phyloP scores from a whole-genome alignment of 2,888 invertebrate species.

The Cataglyphis rosenhaueri region DNA sequence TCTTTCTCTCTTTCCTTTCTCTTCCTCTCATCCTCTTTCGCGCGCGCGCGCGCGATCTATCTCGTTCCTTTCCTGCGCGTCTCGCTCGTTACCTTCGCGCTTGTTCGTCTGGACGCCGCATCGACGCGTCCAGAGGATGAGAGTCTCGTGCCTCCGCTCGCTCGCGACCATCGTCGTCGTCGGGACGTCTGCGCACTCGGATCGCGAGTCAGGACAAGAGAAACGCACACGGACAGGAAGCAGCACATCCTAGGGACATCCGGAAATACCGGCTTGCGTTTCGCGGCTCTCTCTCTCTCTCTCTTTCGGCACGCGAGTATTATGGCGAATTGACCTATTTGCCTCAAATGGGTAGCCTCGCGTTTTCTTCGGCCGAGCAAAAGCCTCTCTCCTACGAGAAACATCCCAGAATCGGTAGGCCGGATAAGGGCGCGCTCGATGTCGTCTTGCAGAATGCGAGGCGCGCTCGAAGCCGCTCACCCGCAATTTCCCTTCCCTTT shows the following conservation, averaged over 20 bases:
- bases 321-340: slow-evolving; percentile 53
- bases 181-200: slow-evolving; percentile 71
- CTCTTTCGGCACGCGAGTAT: slow-evolving; percentile 2
- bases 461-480: slow-evolving; percentile 31
- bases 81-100: slow-evolving; percentile 56
- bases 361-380: slow-evolving; percentile 20
- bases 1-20: slow-evolving; percentile 38
- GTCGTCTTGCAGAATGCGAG: slow-evolving; percentile 35
- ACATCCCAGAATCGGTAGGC: slow-evolving; percentile 43
- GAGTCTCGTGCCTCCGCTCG: slow-evolving; percentile 59
- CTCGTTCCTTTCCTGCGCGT: slow-evolving; percentile 57
- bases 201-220: slow-evolving; percentile 46
- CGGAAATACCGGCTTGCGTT: background rate
- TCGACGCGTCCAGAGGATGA: slow-evolving; percentile 71
- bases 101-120: slow-evolving; percentile 57
- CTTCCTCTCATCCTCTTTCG: slow-evolving; percentile 3
- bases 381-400: slow-evolving; percentile 23
- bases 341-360: slow-evolving; percentile 27
- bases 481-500: slow-evolving; percentile 51
- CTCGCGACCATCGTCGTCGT: slow-evolving; percentile 49
- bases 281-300: background rate
- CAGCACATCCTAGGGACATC: slow-evolving; percentile 29
- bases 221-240: background rate
- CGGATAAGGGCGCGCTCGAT: slow-evolving; percentile 48
- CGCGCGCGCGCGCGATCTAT: slow-evolving; percentile 55